Base-by-base conservation (phyloP, 2,113 vertebrate species). In the Nothocercus nigrocapillus region DNA sequence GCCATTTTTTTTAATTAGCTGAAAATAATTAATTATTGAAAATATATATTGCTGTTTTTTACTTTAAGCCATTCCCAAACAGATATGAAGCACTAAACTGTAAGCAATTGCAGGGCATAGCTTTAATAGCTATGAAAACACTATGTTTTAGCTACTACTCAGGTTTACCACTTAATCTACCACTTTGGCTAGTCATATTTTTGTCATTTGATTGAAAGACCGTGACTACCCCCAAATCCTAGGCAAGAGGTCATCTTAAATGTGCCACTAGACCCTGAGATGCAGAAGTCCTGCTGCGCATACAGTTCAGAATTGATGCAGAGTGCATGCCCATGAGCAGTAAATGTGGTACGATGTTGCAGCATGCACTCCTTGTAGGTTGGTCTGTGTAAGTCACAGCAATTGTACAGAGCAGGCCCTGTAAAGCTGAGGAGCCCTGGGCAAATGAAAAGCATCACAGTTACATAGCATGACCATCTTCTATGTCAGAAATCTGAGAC, bases 1-100 rank as follows among this genome's bases (percentile, higher is more conserved):
- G 34, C 16, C 47, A 83, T 38, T 78, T 92, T 92, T 56, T 22
- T 85, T 88, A 45, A 83, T 93, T 90, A 94, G 91, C 45, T 77
- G 25, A 14, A 14, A 92, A 70, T 24, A 85, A 93, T 92, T 74
- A 49, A 30, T 85, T 70, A 70, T 80, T 90, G 53, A 76, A 63
- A 90, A 62, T n/a, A 89, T 53, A 84, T 30, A 61, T 11, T 49
- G 49, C 32, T 91, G n/a, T 0, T 42, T 90, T 91, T 94, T 54
- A 61, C 28, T 73, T 15, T 56, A 49, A 85, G 45, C 6, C 5
- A 7, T 67, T 94, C 80, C 27, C 24, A 90, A 89, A 70, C 17
- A 74, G 85, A 88, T 16, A 54, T 45, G 24, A 74, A 85, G 6
- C n/a, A 30, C 53, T 54, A 30, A 28, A 54, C 27, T 54, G 27